phyloP scores from a whole-genome alignment of 2,888 invertebrate species.

The Rotaria sp. region DNA sequence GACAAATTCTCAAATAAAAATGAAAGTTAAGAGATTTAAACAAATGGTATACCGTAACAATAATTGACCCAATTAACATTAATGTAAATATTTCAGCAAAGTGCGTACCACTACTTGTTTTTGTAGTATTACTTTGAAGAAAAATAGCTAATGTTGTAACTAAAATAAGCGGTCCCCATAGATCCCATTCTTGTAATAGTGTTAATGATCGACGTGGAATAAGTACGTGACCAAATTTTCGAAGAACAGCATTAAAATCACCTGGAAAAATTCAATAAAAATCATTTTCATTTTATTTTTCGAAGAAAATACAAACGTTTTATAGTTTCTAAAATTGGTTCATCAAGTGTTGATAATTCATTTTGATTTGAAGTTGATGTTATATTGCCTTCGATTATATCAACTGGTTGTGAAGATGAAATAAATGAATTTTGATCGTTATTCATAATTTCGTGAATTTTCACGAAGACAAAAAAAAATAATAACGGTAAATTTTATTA shows the following conservation, averaged over 20 bases:
- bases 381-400: conserved; percentile 5
- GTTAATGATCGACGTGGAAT: conserved; percentile 33
- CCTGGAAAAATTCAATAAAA: background rate
- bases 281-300: too few relatives aligned
- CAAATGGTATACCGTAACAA: conserved; percentile 68
- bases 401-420: background rate
- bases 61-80: conserved; percentile 90
- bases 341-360: conserved; percentile 37
- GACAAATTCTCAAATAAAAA: too few relatives aligned
- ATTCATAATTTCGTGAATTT: too few relatives aligned
- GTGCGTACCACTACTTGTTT: conserved; percentile 62
- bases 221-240: conserved; percentile 39
- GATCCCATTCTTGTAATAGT: conserved; percentile 65
- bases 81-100: conserved; percentile 95
- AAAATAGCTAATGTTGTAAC: conserved; percentile 90
- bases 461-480: too few relatives aligned
- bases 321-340: conserved; percentile 35
- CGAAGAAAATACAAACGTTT: background rate
- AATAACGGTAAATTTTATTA: too few relatives aligned
- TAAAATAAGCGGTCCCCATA: conserved; percentile 91
- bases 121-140: conserved; percentile 68
- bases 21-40: too few relatives aligned
- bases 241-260: conserved; percentile 33
- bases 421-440: background rate
- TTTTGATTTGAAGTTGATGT: background rate